phyloP scores from a whole-genome alignment of 2,113 vertebrate genomes.

The Phyllopteryx taeniolatus region DNA sequence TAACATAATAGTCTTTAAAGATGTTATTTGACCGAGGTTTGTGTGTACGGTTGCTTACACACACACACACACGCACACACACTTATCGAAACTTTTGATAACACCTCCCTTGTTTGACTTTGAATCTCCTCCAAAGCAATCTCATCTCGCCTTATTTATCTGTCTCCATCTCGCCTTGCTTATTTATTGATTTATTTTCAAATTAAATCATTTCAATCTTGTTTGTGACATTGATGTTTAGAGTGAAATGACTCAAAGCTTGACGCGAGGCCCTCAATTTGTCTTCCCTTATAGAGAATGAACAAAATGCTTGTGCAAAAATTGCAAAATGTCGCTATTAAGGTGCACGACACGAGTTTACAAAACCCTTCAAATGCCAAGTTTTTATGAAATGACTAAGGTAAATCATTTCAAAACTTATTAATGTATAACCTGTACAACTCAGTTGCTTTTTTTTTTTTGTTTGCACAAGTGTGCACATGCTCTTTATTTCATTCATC shows the following conservation, averaged over 20 bases:
- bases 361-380: neutral
- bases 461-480: no score
- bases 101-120: constrained; percentile 58
- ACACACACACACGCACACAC: constrained; percentile 57
- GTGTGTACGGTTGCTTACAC: constrained; percentile 46
- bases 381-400: neutral
- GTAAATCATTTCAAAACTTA: no score
- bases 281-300: neutral
- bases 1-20: constrained; percentile 62
- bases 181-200: constrained; percentile 44
- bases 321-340: neutral
- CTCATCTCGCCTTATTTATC: constrained; percentile 41
- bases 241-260: constrained; percentile 26
- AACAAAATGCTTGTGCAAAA: neutral
- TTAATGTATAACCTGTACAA: no score
- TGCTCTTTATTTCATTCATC: no score
- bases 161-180: constrained; percentile 21
- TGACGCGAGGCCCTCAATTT: constrained; percentile 8
- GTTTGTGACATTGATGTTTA: constrained; percentile 28
- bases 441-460: no score
- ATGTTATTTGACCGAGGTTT: constrained; percentile 53
- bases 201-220: constrained; percentile 29
- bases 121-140: constrained; percentile 46
- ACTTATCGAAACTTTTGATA: constrained; percentile 48
- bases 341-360: neutral